phyloP scores from a whole-genome alignment of 2,888 invertebrate species.

The Eupithecia insigniata region DNA sequence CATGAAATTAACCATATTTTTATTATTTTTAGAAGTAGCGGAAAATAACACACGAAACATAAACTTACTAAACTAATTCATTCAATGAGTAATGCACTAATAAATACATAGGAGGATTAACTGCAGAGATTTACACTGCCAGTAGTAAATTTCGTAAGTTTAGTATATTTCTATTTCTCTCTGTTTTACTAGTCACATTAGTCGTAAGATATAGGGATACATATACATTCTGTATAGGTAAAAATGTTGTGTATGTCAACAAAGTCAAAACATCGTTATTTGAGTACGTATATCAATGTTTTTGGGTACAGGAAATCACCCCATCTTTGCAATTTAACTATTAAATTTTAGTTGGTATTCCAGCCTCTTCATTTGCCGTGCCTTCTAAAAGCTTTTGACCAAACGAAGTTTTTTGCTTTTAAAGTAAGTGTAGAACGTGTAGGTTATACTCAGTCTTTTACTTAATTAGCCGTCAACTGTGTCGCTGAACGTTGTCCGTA shows the following conservation, averaged over 20 bases:
- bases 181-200: not conserved
- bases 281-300: not conserved
- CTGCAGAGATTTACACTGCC: slow-evolving; percentile 12
- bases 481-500: not conserved
- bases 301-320: not conserved
- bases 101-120: slow-evolving; percentile 18
- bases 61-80: not conserved
- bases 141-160: slow-evolving; percentile 9
- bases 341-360: too few species aligned
- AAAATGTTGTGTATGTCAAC: not conserved
- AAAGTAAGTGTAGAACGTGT: not conserved
- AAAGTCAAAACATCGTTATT: not conserved
- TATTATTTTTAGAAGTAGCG: not conserved
- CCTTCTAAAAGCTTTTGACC: not conserved
- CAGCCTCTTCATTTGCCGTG: not conserved
- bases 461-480: not conserved
- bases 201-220: too few species aligned
- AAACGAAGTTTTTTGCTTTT: not conserved
- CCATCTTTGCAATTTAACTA: too few species aligned
- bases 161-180: not conserved
- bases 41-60: not conserved
- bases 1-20: not conserved
- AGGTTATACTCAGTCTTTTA: not conserved
- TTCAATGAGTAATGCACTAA: slow-evolving; percentile 22
- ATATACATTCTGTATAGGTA: not conserved